Percentiles rank a stretch among this genome's conserved stretches.
Conservation (phyloP, 2,113 vertebrate genomes). For the Saccopteryx leptura region DNA sequence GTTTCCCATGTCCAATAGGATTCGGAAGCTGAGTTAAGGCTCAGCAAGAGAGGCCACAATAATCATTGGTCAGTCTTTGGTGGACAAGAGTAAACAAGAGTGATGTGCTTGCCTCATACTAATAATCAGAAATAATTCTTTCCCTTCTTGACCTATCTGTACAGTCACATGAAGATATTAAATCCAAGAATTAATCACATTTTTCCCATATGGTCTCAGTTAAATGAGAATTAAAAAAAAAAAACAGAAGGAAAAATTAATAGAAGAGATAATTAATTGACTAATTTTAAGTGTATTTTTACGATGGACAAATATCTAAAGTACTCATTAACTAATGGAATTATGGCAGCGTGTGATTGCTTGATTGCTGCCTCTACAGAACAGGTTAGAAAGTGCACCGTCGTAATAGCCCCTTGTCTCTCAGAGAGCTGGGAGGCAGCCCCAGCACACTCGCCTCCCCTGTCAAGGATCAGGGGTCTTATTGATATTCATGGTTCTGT, state of each 20-base stretch:
- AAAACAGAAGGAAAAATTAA: slow-evolving; percentile 74
- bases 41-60: neutral
- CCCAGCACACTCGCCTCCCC: neutral
- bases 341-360: slow-evolving; percentile 73
- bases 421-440: neutral
- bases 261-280: slow-evolving; percentile 82
- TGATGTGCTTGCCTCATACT: neutral
- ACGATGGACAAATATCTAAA: slow-evolving; percentile 82
- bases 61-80: neutral
- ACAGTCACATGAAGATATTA: neutral
- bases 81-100: neutral
- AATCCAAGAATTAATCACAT: slow-evolving; percentile 73
- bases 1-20: neutral
- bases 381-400: slow-evolving; percentile 80
- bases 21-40: neutral
- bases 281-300: slow-evolving; percentile 85
- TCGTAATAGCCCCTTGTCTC: slow-evolving; percentile 68
- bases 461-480: slow-evolving; percentile 59
- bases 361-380: slow-evolving; percentile 71
- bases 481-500: slow-evolving; percentile 73
- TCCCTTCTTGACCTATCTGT: neutral
- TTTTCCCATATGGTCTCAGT: slow-evolving; percentile 52
- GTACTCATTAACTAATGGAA: slow-evolving; percentile 88
- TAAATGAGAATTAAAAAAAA: slow-evolving; percentile 71
- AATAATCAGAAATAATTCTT: neutral